Base-by-base conservation (phyloP, 2,888 invertebrate genomes). In the Acleris literana region DNA sequence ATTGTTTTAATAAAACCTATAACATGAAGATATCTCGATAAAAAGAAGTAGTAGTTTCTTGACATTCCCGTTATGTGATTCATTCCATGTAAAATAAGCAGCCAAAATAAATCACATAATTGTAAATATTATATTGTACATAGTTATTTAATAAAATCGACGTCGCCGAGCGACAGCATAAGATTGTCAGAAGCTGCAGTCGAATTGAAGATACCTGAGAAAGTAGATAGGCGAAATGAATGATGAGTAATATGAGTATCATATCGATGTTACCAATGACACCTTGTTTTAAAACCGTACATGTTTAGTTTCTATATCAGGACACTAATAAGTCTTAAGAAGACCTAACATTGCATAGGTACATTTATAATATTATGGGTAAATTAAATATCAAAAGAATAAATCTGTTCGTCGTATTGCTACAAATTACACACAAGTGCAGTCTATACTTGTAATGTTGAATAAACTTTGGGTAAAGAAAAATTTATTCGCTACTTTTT, bases 71-170 rank as follows among this genome's bases (percentile, higher is more conserved):
- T 86, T 90, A 84, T 86, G 87, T 86, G 86, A 82, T 86, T 87
- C 84, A 89, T 90, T 90, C 86, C 88, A 86, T 87, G 83, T 86
- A 87, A 85, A 86, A 83, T 81, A 81, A 84, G 75, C 78, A 85
- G 83, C 83, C 86, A 86, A 85, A 86, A 79, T 83, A 78, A 77
- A 86, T 85, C 85, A 81, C 85, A 84, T 83, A 82, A 82, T 80
- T 92, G 92, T 92, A 91, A 84, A 92, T 92, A 92, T 76, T 25
- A 80, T 81, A 83, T 82, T 92, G 92, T 92, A 92, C 82, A 92
- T 92, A 92, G 85, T 86, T 82, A 85, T 82, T 79, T 49, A 60
- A 63, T 62, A 78, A 79, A 82, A 83, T 76, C 77, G 73, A 79
- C 77, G 90, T 88, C 89, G 92, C 91, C 84, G 86, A 91, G 91